Evolutionary conservation across 2,797 vertebrate species (phyloP).

Genomic region (Leptoclinus maculatus): DNA sequence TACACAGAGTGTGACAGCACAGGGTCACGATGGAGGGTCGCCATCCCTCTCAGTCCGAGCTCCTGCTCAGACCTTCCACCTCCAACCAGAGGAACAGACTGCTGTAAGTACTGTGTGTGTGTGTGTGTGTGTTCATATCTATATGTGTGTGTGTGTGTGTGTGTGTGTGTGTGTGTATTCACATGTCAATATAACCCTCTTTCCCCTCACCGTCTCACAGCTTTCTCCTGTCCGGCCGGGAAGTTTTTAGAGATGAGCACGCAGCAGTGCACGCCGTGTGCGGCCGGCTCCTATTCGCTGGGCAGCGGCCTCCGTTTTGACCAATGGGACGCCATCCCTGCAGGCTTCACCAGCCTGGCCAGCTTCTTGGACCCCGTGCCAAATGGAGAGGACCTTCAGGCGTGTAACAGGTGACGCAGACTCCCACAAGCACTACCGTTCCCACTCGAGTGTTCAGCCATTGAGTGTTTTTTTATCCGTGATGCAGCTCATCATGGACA

Average conservation of each 20-base stretch:
- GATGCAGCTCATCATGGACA: slow-evolving; percentile 91
- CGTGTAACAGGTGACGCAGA: slow-evolving; percentile 89
- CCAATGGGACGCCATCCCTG: slow-evolving; percentile 94
- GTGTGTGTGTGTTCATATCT: slow-evolving; percentile 23
- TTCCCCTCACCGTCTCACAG: slow-evolving; percentile 67
- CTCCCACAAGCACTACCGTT: neutral
- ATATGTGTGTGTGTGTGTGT: slow-evolving; percentile 18
- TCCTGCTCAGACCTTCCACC: slow-evolving; percentile 92
- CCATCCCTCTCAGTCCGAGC: slow-evolving; percentile 88
- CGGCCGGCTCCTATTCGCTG: slow-evolving; percentile 93
- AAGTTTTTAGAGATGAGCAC: slow-evolving; percentile 95
- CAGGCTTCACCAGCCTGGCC: slow-evolving; percentile 93
- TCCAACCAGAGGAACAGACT: slow-evolving; percentile 95
- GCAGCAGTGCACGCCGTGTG: slow-evolving; percentile 93
- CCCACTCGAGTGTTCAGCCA: neutral
- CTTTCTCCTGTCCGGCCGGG: slow-evolving; percentile 94
- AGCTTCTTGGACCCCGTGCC: slow-evolving; percentile 89
- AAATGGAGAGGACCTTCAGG: slow-evolving; percentile 82
- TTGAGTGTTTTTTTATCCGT: neutral
- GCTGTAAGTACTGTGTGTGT: slow-evolving; percentile 88
- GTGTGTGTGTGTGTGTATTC: neutral
- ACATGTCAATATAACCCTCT: neutral
- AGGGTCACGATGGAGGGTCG: slow-evolving; percentile 96
- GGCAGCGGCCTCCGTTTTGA: slow-evolving; percentile 97
- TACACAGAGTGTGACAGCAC: slow-evolving; percentile 98